These are phyloP conservation scores for Otolemur crassicaudatus DNA, from an alignment of 2,797 vertebrate genomes.

Conservation along the genomic window DNA sequence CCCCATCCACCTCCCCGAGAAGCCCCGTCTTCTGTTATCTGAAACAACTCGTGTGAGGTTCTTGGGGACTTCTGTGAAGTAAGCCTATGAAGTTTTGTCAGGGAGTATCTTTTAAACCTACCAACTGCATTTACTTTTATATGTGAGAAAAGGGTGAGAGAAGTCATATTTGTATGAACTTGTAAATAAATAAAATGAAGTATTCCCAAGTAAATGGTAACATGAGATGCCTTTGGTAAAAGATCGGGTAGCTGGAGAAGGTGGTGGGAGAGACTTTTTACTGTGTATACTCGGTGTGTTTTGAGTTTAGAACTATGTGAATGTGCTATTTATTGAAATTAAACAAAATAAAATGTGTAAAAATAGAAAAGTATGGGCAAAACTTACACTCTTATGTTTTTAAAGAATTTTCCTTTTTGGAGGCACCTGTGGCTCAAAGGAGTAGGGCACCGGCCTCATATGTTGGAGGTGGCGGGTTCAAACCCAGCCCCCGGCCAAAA, in stretches of 20 bases:
- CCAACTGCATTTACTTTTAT: conserved; percentile 12
- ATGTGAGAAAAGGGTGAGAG: not conserved
- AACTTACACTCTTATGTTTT: not conserved
- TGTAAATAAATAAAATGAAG: conserved; percentile 30
- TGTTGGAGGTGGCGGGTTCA: too few species aligned
- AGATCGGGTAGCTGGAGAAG: not conserved
- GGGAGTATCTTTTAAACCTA: not conserved
- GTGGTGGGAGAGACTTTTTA: not conserved
- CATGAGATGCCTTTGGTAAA: not conserved
- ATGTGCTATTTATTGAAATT: not conserved
- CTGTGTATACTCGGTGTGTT: not conserved
- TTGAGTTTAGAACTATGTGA: conserved; percentile 3
- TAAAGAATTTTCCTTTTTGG: not conserved
- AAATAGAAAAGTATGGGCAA: not conserved
- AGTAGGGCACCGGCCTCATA: too few species aligned
- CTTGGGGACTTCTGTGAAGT: not conserved
- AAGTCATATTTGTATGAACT: not conserved
- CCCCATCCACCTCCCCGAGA: not conserved
- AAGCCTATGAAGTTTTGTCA: not conserved
- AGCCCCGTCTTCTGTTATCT: not conserved
- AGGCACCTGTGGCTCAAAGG: too few species aligned
- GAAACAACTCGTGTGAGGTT: not conserved
- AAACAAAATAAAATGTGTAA: not conserved
- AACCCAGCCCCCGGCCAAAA: too few species aligned
- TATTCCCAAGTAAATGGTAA: not conserved